Evolutionary conservation across 2,113 vertebrate genomes (phyloP), one percentile per base, ranked within the genome.

Genomic region (Nothocercus nigrocapillus): DNA sequence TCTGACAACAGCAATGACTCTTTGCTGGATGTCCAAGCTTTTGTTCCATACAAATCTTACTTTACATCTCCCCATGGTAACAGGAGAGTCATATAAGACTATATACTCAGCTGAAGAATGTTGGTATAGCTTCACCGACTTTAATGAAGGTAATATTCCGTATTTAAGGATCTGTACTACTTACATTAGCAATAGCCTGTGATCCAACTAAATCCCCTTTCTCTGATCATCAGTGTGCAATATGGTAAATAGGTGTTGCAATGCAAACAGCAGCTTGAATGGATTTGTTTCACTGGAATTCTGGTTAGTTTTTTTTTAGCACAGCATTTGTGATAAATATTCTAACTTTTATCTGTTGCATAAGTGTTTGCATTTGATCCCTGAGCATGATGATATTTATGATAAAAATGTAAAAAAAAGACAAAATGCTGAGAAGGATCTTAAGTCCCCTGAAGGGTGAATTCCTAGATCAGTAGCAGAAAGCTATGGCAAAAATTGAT

Each of bases 221-320:
- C 28, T 82, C 28, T 47, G 78, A 64, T 61, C 56, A 34, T 6
- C 5, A 72, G 38, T 66, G 84, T 94, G 45, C 51, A 90, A 80
- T 88, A 94, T 56, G 45, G 19, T 85, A 92, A 47, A 8, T 77
- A 30, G 45, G 2, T 25, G 54, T 27, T 94, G 7, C 59, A 79
- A 72, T 70, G 27, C 70, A 93, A 82, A 92, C 5, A 74, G 30
- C 93, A 95, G 1, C 44, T 87, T 75, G 22, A 93, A 85, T 75
- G 2, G 8, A 90, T 68, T 88, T 38, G 74, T 89, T 66, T 25
- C 54, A 56, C 78, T 90, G 45, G 61, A 87, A 88, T 85, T 96
- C 40, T 40, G 68, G 85, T 89, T 88, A 94, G 91, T n/a, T 11
- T 93, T 94, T 93, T 94, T 93, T 74, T 70, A 47, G 40, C 20